These are phyloP conservation scores for Mastomys coucha DNA, from an alignment of 2,113 vertebrate genomes.

Conservation along the genomic window DNA sequence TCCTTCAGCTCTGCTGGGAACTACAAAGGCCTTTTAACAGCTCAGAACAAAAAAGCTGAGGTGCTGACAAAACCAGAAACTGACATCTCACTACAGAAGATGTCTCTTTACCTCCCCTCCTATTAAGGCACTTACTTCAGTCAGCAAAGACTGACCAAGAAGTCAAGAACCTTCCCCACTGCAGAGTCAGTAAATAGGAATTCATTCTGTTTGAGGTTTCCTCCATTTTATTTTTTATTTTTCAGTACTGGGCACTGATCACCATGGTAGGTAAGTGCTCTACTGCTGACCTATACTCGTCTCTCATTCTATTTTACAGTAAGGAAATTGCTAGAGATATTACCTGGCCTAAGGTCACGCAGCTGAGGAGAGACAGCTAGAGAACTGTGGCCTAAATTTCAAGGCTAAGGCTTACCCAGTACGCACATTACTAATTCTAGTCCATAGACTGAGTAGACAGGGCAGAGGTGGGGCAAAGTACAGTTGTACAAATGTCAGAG, in stretches of 20 bases:
- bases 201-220: not conserved
- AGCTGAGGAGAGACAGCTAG: not conserved
- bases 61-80: not conserved
- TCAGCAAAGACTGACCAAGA: not conserved
- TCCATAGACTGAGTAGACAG: not conserved
- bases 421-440: not conserved
- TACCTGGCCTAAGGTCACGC: not conserved
- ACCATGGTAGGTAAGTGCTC: not conserved
- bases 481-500: not conserved
- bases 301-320: not conserved
- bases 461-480: not conserved
- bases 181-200: not conserved
- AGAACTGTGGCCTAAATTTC: not conserved
- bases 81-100: not conserved
- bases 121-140: not conserved
- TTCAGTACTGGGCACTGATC: not conserved
- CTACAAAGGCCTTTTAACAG: too few relatives aligned
- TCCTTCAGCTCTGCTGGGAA: not conserved
- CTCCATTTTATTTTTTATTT: not conserved
- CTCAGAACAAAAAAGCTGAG: not conserved
- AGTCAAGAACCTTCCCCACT: not conserved
- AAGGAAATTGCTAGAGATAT: not conserved
- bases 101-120: not conserved
- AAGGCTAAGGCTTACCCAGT: not conserved
- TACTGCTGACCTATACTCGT: not conserved